A percentile compares a stretch with the other conserved stretches of the same genome.
Evolutionary conservation across 2,797 vertebrate species (phyloP).

Genomic region (Glossophaga mutica): DNA sequence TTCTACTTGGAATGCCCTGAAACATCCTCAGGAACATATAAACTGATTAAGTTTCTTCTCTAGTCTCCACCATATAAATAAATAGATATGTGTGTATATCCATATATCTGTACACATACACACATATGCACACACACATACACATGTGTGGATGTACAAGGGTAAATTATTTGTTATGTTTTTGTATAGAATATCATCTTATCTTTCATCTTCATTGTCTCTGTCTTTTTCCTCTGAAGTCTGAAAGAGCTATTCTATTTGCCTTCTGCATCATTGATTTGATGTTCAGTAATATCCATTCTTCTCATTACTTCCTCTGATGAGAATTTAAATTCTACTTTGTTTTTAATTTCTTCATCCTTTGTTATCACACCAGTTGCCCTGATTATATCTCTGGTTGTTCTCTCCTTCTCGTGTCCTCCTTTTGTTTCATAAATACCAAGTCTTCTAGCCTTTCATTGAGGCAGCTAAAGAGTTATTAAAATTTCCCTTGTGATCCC

Average conservation of each 20-base stretch:
- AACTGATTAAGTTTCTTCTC: neutral
- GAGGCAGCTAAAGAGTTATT: neutral
- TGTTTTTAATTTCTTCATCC: neutral
- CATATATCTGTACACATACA: neutral
- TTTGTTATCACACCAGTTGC: neutral
- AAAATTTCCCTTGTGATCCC: neutral
- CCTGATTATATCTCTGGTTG: neutral
- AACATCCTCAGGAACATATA: neutral
- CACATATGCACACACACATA: neutral
- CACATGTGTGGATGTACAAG: neutral
- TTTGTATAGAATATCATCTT: neutral
- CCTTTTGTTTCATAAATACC: neutral
- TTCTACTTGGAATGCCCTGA: neutral
- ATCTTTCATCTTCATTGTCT: neutral
- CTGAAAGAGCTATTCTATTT: neutral
- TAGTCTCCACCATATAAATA: neutral
- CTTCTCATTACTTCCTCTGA: neutral
- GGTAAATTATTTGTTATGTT: neutral
- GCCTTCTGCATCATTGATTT: neutral
- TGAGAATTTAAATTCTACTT: constrained; percentile 11
- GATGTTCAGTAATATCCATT: neutral
- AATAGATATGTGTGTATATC: neutral
- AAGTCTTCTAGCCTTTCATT: neutral
- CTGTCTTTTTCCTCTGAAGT: neutral
- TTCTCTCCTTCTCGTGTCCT: neutral